Evolutionary conservation across 2,888 invertebrate genomes (phyloP).

Genomic region (Magallana nippona): DNA sequence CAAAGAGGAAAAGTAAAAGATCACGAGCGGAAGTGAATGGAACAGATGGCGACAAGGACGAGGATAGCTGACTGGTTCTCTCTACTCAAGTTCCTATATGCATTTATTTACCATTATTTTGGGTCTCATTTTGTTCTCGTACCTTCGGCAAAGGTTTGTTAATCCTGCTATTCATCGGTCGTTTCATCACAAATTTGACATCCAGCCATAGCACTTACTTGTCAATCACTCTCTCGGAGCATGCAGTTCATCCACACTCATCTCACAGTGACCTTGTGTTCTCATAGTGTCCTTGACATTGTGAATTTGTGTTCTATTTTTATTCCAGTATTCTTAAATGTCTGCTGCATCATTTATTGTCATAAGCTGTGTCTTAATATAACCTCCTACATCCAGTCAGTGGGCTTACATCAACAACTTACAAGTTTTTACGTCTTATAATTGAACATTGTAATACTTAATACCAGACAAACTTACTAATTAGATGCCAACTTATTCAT

Average conservation of each 20-base stretch:
- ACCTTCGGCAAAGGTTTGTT: constrained; percentile 17
- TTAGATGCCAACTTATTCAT: no score
- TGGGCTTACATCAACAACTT: no score
- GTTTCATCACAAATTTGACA: neutral
- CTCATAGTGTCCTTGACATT: no score
- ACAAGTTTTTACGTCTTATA: no score
- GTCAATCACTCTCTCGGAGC: neutral
- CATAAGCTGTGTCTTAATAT: neutral
- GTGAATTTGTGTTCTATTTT: constrained; percentile 8
- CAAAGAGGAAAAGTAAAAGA: neutral
- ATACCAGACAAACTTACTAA: no score
- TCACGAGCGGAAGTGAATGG: neutral
- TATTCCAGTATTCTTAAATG: neutral
- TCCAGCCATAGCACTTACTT: neutral
- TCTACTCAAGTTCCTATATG: neutral
- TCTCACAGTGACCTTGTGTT: no score
- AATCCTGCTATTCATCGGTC: neutral
- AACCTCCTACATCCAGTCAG: no score
- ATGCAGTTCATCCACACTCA: neutral
- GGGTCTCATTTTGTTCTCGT: constrained; percentile 25
- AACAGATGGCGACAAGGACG: neutral
- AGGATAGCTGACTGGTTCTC: neutral
- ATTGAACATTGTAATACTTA: no score
- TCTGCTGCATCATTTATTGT: neutral
- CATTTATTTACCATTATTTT: neutral